Percentiles rank a stretch among this genome's conserved stretches.
Conservation (phyloP, 2,797 vertebrate genomes). For the Nyctalus aviator region DNA sequence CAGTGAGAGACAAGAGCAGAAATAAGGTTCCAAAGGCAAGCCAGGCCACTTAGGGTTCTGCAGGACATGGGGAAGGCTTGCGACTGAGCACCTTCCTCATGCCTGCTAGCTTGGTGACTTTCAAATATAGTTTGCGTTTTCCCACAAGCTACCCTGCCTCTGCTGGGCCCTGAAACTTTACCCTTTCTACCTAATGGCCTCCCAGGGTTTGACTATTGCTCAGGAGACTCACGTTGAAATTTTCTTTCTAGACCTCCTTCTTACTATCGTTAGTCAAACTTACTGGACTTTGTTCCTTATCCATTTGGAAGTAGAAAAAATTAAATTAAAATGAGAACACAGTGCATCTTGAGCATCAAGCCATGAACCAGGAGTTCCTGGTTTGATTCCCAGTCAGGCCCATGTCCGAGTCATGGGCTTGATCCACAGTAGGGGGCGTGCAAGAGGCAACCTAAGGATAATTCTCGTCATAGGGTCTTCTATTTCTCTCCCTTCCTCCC, state of each 20-base stretch:
- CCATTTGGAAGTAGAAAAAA: not conserved
- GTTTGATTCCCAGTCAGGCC: no score
- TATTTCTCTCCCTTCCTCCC: no score
- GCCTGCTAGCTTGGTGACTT: not conserved
- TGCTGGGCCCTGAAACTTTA: not conserved
- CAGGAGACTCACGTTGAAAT: not conserved
- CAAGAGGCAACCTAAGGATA: no score
- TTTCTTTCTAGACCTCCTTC: not conserved
- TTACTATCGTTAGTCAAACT: not conserved
- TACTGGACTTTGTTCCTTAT: not conserved
- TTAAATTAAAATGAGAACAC: not conserved
- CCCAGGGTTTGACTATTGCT: not conserved
- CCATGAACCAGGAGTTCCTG: no score
- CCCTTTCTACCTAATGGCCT: not conserved
- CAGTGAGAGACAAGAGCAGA: not conserved
- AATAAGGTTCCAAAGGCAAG: not conserved
- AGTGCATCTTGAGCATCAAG: no score
- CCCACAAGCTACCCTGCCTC: not conserved
- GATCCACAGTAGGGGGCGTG: no score
- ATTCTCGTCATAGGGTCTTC: no score
- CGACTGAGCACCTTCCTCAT: not conserved
- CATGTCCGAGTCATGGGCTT: no score
- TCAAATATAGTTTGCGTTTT: not conserved
- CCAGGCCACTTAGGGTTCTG: not conserved
- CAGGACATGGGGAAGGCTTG: not conserved